phyloP scores from a whole-genome alignment of 2,797 vertebrate species.

The Gallinago stenura region DNA sequence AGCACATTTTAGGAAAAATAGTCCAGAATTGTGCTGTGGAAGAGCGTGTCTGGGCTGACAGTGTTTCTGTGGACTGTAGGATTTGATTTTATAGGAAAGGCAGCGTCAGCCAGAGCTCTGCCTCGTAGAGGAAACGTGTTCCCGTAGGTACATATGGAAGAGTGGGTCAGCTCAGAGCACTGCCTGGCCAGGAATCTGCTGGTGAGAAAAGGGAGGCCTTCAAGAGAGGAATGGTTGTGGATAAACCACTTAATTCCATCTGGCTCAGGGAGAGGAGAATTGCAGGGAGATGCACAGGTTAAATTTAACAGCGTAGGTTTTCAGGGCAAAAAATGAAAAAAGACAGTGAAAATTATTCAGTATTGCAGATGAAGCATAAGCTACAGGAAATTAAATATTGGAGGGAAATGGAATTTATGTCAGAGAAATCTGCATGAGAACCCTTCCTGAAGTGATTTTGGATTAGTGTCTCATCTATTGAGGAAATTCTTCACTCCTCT shows the following conservation, averaged over 20 bases:
- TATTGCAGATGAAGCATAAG: background rate
- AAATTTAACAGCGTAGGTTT: background rate
- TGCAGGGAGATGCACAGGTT: background rate
- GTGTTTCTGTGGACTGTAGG: rapidly evolving
- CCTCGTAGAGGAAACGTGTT: background rate
- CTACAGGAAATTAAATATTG: background rate
- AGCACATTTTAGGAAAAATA: background rate
- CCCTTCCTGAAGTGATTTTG: background rate
- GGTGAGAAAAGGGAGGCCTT: background rate
- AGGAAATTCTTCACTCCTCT: background rate
- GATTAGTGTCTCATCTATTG: background rate
- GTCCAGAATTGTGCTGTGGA: background rate
- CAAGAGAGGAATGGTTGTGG: background rate
- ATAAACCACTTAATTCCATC: background rate
- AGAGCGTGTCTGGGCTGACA: background rate
- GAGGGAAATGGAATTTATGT: background rate
- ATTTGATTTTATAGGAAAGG: background rate
- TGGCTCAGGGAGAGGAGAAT: background rate
- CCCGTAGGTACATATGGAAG: rapidly evolving
- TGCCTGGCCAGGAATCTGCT: background rate
- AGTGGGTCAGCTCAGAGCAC: background rate
- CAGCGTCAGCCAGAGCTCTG: background rate
- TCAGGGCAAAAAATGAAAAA: background rate
- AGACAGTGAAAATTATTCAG: background rate
- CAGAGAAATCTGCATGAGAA: background rate